A percentile compares a stretch with the other conserved stretches of the same genome.
phyloP scores from a whole-genome alignment of 2,797 vertebrate species.

The Bradypus variegatus region DNA sequence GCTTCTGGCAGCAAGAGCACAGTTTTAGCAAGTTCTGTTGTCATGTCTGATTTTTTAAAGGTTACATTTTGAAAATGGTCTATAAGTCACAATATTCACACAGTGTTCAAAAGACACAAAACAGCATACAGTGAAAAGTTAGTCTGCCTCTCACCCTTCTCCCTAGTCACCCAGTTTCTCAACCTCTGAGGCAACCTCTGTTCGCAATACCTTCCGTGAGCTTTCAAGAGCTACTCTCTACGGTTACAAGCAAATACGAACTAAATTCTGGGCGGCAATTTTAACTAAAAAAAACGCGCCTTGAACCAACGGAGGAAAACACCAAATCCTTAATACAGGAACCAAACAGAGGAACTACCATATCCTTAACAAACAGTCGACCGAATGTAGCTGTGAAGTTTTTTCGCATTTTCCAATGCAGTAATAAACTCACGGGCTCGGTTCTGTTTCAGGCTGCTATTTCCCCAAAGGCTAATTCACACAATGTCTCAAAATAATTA shows the following conservation, averaged over 20 bases:
- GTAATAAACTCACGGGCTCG: slow-evolving; percentile 30
- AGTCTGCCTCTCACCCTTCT: not conserved
- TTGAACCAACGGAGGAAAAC: not conserved
- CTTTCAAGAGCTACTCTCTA: not conserved
- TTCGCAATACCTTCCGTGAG: not conserved
- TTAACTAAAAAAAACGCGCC: not conserved
- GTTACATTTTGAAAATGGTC: slow-evolving; percentile 47
- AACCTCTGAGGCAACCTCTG: not conserved
- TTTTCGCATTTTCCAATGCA: slow-evolving; percentile 51
- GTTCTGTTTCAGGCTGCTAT: slow-evolving; percentile 39
- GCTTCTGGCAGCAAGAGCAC: slow-evolving; percentile 50
- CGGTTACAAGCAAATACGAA: slow-evolving; percentile 21
- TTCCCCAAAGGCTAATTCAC: slow-evolving; percentile 29
- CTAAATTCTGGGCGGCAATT: slow-evolving; percentile 1
- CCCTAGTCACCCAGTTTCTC: not conserved
- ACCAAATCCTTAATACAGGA: not conserved
- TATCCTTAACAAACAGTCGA: not conserved
- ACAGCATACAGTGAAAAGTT: not conserved
- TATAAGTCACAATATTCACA: slow-evolving; percentile 34
- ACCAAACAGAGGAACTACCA: not conserved
- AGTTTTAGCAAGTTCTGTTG: slow-evolving; percentile 42
- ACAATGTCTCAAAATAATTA: not conserved
- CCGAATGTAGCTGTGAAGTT: not conserved
- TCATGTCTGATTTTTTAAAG: slow-evolving; percentile 57
- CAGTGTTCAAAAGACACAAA: not conserved